Percentiles rank a stretch among this genome's conserved stretches.
These are phyloP conservation scores for Cosmorhoe ocellata DNA, from an alignment of 2,888 invertebrate species.

Conservation along the genomic window DNA sequence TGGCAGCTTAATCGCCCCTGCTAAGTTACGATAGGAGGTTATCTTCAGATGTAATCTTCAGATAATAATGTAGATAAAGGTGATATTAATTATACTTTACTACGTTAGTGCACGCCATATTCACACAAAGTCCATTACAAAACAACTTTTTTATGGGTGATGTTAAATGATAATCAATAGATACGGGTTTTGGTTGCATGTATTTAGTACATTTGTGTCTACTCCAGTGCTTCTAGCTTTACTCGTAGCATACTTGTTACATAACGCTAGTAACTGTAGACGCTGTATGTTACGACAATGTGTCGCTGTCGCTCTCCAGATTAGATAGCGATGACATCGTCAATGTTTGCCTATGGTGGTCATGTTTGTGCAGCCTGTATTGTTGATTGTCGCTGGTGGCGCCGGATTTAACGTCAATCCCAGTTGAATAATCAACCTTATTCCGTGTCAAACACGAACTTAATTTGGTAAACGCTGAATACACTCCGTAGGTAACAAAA, in stretches of 20 bases:
- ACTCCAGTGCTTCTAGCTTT: neutral
- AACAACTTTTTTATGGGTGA: conserved; percentile 3
- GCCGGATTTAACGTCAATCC: conserved; percentile 40
- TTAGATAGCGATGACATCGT: conserved; percentile 68
- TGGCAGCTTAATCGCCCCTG: conserved; percentile 48
- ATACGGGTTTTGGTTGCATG: conserved; percentile 9
- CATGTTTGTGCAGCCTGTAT: conserved; percentile 61
- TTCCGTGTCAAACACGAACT: conserved; percentile 33
- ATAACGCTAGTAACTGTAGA: conserved; percentile 4
- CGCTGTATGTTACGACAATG: conserved; percentile 28
- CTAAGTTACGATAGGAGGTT: conserved; percentile 38
- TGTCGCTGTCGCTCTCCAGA: conserved; percentile 60
- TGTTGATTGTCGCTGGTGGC: conserved; percentile 51
- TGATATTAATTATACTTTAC: too few species aligned
- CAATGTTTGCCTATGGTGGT: conserved; percentile 66
- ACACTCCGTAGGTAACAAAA: conserved; percentile 31
- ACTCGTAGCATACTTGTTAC: neutral
- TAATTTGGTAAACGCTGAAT: conserved; percentile 36
- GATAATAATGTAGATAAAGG: conserved; percentile 2
- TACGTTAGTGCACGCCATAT: neutral
- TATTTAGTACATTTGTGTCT: neutral
- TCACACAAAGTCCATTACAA: neutral
- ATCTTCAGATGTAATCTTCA: conserved; percentile 20
- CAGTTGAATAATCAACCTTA: conserved; percentile 49
- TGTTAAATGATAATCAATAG: neutral